A percentile compares a stretch with the other conserved stretches of the same genome.
Evolutionary conservation across 2,113 vertebrate species (phyloP).

Genomic region (Pseudorectes ferrugineus): DNA sequence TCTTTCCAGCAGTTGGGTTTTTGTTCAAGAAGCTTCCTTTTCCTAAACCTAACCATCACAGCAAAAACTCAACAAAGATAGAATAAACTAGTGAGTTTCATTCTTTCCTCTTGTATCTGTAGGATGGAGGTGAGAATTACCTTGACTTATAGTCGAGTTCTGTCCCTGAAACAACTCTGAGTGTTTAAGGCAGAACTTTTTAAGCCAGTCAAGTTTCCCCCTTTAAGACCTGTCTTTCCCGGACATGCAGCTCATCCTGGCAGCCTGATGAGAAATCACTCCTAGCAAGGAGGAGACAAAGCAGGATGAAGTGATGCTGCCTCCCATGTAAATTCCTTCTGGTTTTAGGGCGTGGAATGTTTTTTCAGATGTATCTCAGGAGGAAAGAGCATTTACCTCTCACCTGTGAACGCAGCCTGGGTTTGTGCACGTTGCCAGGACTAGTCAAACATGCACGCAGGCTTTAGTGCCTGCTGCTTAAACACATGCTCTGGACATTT

Average conservation of each 20-base stretch:
- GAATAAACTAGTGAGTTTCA: neutral
- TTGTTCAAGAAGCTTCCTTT: neutral
- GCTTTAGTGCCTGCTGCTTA: neutral
- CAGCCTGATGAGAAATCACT: neutral
- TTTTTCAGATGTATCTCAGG: neutral
- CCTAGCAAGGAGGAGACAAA: neutral
- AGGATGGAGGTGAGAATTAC: neutral
- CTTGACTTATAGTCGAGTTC: fast-evolving
- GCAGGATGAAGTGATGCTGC: neutral
- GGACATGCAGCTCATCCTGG: neutral
- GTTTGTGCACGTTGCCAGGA: neutral
- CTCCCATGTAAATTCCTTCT: neutral
- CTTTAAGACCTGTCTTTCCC: neutral
- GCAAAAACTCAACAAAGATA: neutral
- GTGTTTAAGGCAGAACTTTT: neutral
- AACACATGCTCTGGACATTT: neutral
- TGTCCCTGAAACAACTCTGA: neutral
- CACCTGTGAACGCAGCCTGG: fast-evolving
- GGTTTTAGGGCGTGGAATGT: neutral
- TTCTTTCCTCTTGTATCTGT: neutral
- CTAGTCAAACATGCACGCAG: neutral
- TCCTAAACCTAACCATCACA: neutral
- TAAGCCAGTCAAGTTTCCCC: neutral
- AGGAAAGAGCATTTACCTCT: neutral
- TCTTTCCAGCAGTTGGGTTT: neutral